Evolutionary conservation across 1,140 invertebrate species (phyloP), one percentile per base, ranked within the genome.

Genomic region (Drosophila ficusphila): DNA sequence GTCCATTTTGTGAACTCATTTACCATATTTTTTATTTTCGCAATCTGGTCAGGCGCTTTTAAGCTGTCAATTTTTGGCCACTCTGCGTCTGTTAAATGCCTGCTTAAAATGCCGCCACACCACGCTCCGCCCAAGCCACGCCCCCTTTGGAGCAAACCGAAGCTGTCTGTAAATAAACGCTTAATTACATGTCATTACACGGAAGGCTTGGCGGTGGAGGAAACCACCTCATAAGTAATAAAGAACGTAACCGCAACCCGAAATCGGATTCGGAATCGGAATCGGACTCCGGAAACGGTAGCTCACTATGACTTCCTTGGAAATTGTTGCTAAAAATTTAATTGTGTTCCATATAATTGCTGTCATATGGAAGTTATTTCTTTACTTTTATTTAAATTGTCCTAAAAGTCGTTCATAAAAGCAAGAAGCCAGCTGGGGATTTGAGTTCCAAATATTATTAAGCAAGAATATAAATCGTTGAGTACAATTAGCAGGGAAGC

Each of bases 151-250:
- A 19, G 19, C 27, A 49, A 48, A 65, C 60, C 61, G 38, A 36
- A 72, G 52, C 79, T 85, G 79, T 85, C 79, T 79, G 79, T 83
- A 79, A 83, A 83, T 83, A 83, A 81, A 75, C 82, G 73, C 72
- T 86, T 88, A 88, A 88, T 88, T 89, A 88, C 82, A 88, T 88
- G 82, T 88, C 83, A 88, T 88, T 88, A 88, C 70, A 82, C 46
- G 47, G 16, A 41, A 54, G 51, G 49, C 58, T 54, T 31, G 49
- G 25, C 49, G 61, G 47, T 60, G 53, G 27, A 49, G 81, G 41
- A 60, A 75, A 65, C 64, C 69, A 74, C 27, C 79, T 76, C 79
- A 85, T 85, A 83, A 83, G 79, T 85, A 83, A 83, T 85, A 83
- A 83, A 85, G 70, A 75, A 79, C 79, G 79, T 44, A 75, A 79